Percentiles rank a stretch among this genome's conserved stretches.
These are phyloP conservation scores for Sternotherus odoratus DNA, from an alignment of 2,797 vertebrate genomes.

Conservation along the genomic window DNA sequence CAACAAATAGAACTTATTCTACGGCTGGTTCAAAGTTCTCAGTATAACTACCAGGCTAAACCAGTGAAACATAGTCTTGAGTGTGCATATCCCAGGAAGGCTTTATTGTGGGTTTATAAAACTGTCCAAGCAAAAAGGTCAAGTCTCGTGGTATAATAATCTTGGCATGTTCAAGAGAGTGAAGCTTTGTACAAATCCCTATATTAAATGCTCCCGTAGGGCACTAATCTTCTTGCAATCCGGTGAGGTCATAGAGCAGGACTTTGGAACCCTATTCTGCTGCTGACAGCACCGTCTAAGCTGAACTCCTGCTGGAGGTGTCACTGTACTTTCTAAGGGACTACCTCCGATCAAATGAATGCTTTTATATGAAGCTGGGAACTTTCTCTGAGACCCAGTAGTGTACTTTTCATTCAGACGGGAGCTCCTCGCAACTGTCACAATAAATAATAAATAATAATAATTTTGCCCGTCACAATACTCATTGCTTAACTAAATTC, in stretches of 20 bases:
- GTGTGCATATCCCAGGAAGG: neutral
- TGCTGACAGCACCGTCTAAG: neutral
- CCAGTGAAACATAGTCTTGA: neutral
- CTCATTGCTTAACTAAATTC: neutral
- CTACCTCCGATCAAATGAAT: neutral
- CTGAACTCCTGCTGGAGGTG: neutral
- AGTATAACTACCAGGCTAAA: neutral
- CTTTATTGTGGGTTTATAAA: neutral
- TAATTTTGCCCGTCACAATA: no score
- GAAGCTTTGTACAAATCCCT: neutral
- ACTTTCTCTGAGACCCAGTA: neutral
- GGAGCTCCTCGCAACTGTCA: neutral
- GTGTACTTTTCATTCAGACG: neutral
- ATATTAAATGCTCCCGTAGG: neutral
- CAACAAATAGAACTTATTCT: neutral
- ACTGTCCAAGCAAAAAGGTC: neutral
- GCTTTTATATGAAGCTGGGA: neutral
- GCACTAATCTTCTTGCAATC: neutral
- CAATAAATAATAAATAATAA: no score
- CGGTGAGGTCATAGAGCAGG: neutral
- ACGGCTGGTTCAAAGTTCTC: neutral
- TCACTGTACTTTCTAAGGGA: neutral
- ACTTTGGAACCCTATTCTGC: neutral
- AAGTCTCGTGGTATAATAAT: neutral
- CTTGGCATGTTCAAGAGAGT: neutral